Conservation (phyloP, 1,140 invertebrate genomes). For the Drosophila bocqueti region DNA sequence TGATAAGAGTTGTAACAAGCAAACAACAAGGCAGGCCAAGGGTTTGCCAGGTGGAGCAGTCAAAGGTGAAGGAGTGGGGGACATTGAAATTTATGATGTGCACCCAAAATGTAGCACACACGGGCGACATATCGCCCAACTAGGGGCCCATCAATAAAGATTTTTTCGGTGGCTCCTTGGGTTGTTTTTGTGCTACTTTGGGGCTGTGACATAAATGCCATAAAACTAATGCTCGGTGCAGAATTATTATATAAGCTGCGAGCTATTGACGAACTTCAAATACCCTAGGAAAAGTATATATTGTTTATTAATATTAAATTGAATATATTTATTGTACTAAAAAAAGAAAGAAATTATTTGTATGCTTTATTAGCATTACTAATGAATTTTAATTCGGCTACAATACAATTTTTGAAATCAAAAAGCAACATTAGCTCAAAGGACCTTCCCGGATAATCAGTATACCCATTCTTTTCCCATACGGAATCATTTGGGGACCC, state of each 20-base stretch:
- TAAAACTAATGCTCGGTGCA: slow-evolving; percentile 71
- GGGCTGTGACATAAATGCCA: slow-evolving; percentile 64
- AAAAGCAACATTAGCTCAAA: neutral
- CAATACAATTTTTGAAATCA: neutral
- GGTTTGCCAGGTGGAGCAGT: neutral
- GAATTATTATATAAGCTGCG: slow-evolving; percentile 16
- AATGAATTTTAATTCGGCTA: neutral
- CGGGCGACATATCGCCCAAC: slow-evolving; percentile 21
- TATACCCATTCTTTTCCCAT: slow-evolving; percentile 33
- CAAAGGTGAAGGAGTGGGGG: neutral
- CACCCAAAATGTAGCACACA: slow-evolving; percentile 18
- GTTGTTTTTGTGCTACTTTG: slow-evolving; percentile 30
- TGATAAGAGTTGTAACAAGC: slow-evolving; percentile 68
- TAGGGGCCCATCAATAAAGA: slow-evolving; percentile 65
- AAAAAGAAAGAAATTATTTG: neutral
- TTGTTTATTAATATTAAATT: neutral
- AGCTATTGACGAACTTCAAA: neutral
- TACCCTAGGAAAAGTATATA: slow-evolving; percentile 4
- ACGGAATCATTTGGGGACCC: slow-evolving; percentile 28
- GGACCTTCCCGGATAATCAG: neutral
- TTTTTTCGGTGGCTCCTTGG: slow-evolving; percentile 26
- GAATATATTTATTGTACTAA: neutral
- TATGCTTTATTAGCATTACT: neutral
- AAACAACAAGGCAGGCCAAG: slow-evolving; percentile 30
- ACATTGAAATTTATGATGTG: slow-evolving; percentile 73